These are phyloP conservation scores for Sebastes vulpes DNA, from an alignment of 2,797 vertebrate species.

Conservation along the genomic window DNA sequence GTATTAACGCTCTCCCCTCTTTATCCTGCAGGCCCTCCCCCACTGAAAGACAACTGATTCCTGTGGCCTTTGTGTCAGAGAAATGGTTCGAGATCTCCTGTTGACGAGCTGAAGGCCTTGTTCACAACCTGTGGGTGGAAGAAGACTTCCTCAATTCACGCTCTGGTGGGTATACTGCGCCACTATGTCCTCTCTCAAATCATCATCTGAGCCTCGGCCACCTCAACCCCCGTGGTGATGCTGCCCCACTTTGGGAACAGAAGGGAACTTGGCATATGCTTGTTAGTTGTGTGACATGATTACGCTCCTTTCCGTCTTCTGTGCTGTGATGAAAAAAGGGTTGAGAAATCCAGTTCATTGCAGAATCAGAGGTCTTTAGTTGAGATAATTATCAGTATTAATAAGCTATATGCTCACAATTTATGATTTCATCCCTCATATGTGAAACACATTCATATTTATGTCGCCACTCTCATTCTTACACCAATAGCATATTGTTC, in stretches of 20 bases:
- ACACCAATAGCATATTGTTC: slow-evolving; percentile 19
- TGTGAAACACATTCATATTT: slow-evolving; percentile 28
- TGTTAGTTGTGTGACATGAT: slow-evolving; percentile 57
- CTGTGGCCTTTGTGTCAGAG: slow-evolving; percentile 99
- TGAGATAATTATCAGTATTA: slow-evolving; percentile 25
- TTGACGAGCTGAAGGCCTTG: slow-evolving; percentile 92
- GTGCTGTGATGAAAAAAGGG: background rate
- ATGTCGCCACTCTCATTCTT: slow-evolving; percentile 13
- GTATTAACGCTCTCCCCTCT: background rate
- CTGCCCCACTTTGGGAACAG: slow-evolving; percentile 76
- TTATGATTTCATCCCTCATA: slow-evolving; percentile 20
- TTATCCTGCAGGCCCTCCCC: slow-evolving; percentile 91
- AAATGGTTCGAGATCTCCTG: slow-evolving; percentile 99
- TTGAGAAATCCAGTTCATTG: slow-evolving; percentile 15
- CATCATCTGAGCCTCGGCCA: slow-evolving; percentile 34
- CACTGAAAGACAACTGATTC: slow-evolving; percentile 98
- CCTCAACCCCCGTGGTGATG: slow-evolving; percentile 45
- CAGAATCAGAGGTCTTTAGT: slow-evolving; percentile 1
- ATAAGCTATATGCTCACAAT: slow-evolving; percentile 14
- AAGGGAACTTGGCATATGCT: slow-evolving; percentile 71
- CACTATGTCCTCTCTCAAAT: slow-evolving; percentile 28
- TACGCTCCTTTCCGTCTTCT: slow-evolving; percentile 22
- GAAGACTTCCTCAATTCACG: slow-evolving; percentile 88
- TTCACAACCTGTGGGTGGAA: slow-evolving; percentile 90
- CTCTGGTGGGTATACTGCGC: slow-evolving; percentile 89